Evolutionary conservation across 2,113 vertebrate species (phyloP).

Genomic region (Synodontis membranacea): DNA sequence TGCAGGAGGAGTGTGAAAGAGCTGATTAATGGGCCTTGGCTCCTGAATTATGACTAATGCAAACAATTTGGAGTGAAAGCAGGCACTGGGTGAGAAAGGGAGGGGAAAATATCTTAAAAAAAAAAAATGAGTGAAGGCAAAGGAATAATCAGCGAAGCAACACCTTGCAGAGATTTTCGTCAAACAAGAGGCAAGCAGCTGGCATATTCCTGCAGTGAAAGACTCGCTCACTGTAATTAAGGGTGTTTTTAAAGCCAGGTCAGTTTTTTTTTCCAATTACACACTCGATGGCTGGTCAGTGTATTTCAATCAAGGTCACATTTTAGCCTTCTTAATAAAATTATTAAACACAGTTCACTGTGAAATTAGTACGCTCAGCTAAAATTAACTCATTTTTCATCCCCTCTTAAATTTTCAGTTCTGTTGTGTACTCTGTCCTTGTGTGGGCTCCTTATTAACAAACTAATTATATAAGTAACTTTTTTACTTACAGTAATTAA

Average conservation of each 20-base stretch:
- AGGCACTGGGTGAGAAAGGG: background rate
- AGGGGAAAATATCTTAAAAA: background rate
- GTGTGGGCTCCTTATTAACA: background rate
- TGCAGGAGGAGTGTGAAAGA: constrained; percentile 21
- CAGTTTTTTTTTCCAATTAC: background rate
- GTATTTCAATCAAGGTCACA: background rate
- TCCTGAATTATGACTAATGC: constrained; percentile 44
- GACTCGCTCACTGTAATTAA: background rate
- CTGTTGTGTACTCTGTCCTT: background rate
- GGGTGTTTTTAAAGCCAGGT: background rate
- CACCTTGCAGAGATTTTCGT: background rate
- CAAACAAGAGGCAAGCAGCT: background rate
- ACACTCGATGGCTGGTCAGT: background rate
- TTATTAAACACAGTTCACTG: background rate
- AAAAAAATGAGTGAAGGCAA: background rate
- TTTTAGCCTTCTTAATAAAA: background rate
- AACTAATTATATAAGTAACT: background rate
- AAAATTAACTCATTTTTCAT: background rate
- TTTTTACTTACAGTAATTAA: background rate
- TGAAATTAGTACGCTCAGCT: background rate
- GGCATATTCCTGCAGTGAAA: background rate
- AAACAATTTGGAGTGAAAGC: constrained; percentile 16
- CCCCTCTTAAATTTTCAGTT: background rate
- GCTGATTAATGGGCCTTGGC: constrained; percentile 41
- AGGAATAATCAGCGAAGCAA: background rate